Base-by-base conservation (phyloP, 2,888 invertebrate genomes). In the Philaethria dido region DNA sequence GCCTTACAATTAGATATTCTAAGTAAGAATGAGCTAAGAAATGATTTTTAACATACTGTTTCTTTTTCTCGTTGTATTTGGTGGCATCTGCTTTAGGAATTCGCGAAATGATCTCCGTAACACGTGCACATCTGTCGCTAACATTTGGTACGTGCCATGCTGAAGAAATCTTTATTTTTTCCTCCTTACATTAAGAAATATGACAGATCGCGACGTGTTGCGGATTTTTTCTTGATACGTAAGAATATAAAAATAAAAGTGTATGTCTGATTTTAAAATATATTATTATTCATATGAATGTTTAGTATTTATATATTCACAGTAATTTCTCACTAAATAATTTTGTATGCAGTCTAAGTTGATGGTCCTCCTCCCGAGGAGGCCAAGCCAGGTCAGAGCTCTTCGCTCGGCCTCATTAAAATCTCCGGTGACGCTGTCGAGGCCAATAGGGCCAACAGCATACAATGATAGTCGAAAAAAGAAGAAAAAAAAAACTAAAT, bases 71-170 rank as follows among this genome's bases (percentile, higher is more conserved):
- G 45, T 14, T 5, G 60, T 50, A 52, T 50, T 39, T 60, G 42
- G 44, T 61, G 54, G 70, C 71, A 69, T 69, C 69, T 69, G 71
- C 67, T 64, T 71, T 72, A 75, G 83, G 85, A 80, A 87, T 90
- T 90, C 85, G 91, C 91, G 82, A 88, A 85, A 80, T 77, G 79
- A 83, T 84, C 85, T 57, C 82, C 70, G 69, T 73, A 74, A 74
- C 82, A 78, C 80, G 77, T 73, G 80, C 80, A 80, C 90, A 89
- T 87, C 89, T 89, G 92, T 84, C 77, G 66, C 76, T 74, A 86
- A 82, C 91, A 90, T 89, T 92, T 92, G 92, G 91, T 88, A 85
- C 91, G 90, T 89, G 89, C 86, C 82, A 73, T 62, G 71, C 57
- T 70, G 68, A 74, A 80, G 80, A 83, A 86, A 86, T 81, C 78